These are phyloP conservation scores for Anthonomus grandis DNA, from an alignment of 1,140 invertebrate species.

Conservation along the genomic window DNA sequence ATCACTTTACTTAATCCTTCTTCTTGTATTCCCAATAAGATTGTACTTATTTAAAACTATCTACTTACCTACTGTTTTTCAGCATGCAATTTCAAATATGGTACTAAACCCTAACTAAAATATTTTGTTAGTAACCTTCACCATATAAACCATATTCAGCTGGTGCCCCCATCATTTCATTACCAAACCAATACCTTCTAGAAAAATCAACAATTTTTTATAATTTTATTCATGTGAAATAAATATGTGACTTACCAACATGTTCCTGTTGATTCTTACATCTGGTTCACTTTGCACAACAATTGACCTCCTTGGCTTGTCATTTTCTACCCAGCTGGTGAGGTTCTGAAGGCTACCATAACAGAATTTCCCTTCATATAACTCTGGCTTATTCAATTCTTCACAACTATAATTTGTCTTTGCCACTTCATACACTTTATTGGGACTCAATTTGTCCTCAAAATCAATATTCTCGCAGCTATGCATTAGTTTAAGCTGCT, in stretches of 20 bases:
- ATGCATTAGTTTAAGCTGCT: constrained; percentile 33
- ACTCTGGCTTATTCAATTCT: constrained; percentile 50
- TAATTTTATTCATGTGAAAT: too few species aligned
- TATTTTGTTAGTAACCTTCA: too few species aligned
- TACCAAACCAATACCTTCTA: too few species aligned
- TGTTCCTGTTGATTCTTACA: constrained; percentile 36
- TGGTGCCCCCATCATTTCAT: too few species aligned
- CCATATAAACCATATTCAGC: too few species aligned
- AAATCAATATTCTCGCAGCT: constrained; percentile 43
- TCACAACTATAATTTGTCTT: constrained; percentile 57
- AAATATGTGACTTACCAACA: constrained; percentile 21
- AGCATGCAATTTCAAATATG: too few species aligned
- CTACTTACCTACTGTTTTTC: too few species aligned
- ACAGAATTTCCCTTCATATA: constrained; percentile 37
- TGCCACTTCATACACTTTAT: constrained; percentile 55
- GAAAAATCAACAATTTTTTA: too few species aligned
- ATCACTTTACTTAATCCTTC: too few species aligned
- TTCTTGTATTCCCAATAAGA: too few species aligned
- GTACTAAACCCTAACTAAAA: too few species aligned
- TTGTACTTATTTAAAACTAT: too few species aligned
- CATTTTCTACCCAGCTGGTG: constrained; percentile 25
- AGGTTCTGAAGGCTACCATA: constrained; percentile 47
- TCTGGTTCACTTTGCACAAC: constrained; percentile 45
- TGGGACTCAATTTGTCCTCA: constrained; percentile 54
- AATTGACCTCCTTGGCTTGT: constrained; percentile 18